Base-by-base conservation (phyloP, 2,888 invertebrate species). In the Synanthedon formicaeformis region DNA sequence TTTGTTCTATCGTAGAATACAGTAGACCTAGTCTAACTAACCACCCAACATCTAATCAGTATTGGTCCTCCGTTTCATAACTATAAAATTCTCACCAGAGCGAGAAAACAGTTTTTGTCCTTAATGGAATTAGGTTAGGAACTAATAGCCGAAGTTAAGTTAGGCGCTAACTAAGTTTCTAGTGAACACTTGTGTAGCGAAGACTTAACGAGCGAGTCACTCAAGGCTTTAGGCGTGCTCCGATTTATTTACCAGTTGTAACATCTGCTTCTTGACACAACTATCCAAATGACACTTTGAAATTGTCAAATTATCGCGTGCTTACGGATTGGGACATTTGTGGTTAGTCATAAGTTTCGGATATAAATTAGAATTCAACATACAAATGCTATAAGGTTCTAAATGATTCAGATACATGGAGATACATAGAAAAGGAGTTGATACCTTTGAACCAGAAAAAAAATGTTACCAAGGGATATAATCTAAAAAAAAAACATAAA, bases 271-370 rank as follows among this genome's bases (percentile, higher is more conserved):
- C 70, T 62, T 70, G 72, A 78, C 73, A 75, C 70, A 61, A 68
- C 69, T 68, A 62, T 67, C 71, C 74, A 76, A 82, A 82, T 75
- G 77, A 81, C 75, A 82, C 73, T 82, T 83, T 80, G 75, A 84
- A 81, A 73, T 81, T 78, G 76, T 77, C 79, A 78, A 81, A 83
- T 82, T 82, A 81, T 73, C 81, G 74, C 70, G 65, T 69, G 72
- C 71, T 70, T 63, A 58, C 64, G 60, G 59, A 67, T 71, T 65
- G 67, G 63, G 63, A 64, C 64, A 61, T 51, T 58, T 61, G 52
- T 58, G 57, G 52, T 54, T 56, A 6, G n/a, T 23, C n/a, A n/a
- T 57, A 65, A 66, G 62, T 67, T 66, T 64, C 51, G 51, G 40
- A 8, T 18, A n/a, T 58, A 52, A 60, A 61, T 64, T 60, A 59